These are phyloP conservation scores for Hydrotaea cyrtoneurina DNA, from an alignment of 2,888 invertebrate genomes.

Conservation along the genomic window DNA sequence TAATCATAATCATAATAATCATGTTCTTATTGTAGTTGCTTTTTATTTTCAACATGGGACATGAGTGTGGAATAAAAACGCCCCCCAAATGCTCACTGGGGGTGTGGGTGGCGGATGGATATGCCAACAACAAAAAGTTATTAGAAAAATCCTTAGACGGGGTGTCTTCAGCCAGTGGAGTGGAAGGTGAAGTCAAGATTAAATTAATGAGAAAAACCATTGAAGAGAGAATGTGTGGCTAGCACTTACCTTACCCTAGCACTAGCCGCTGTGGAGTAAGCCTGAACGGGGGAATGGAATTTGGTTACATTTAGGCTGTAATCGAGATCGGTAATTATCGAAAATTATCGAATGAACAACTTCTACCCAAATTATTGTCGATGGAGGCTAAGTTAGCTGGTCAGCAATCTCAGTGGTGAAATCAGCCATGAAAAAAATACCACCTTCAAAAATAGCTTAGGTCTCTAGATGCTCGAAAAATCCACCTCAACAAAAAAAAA, in stretches of 20 bases:
- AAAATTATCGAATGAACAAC: too few relatives aligned
- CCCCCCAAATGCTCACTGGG: slow-evolving; percentile 1
- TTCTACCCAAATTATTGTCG: too few relatives aligned
- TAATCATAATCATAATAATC: slow-evolving; percentile 63
- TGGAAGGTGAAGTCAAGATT: not conserved
- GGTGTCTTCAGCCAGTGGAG: slow-evolving; percentile 47
- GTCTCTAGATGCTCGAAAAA: too few relatives aligned
- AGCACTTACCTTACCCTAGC: slow-evolving; percentile 13
- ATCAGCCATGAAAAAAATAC: too few relatives aligned
- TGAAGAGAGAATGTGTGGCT: not conserved
- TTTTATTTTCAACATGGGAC: slow-evolving; percentile 69
- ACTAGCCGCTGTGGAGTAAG: not conserved
- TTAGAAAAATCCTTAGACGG: slow-evolving; percentile 52
- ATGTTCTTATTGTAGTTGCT: slow-evolving; percentile 32
- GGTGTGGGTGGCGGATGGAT: slow-evolving; percentile 32
- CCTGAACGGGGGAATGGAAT: not conserved
- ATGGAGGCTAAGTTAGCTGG: too few relatives aligned
- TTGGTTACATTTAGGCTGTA: too few relatives aligned
- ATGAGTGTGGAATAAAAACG: slow-evolving; percentile 30
- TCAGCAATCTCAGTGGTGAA: too few relatives aligned
- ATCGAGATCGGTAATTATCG: too few relatives aligned
- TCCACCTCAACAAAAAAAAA: too few relatives aligned
- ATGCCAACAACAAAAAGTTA: slow-evolving; percentile 45
- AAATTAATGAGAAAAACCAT: slow-evolving; percentile 23
- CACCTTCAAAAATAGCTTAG: too few relatives aligned